A percentile compares a stretch with the other conserved stretches of the same genome.
Evolutionary conservation across 1,140 invertebrate genomes (phyloP).

Genomic region (Cepaea nemoralis): DNA sequence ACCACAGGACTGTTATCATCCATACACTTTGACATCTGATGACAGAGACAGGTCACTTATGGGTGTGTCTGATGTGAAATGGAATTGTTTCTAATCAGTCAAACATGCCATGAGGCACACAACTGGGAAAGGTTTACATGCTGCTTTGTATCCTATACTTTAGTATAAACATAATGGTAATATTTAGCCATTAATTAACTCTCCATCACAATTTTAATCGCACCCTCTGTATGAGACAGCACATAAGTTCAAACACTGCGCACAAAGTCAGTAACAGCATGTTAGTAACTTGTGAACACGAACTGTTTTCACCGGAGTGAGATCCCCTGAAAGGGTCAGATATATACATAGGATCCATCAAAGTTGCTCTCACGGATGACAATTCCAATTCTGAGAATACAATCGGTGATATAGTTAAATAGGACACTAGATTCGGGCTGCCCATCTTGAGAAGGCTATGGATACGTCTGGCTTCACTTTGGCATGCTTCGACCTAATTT

Average conservation of each 20-base stretch:
- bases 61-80: too few relatives aligned
- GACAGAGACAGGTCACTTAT: too few relatives aligned
- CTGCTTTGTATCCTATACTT: too few relatives aligned
- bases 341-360: neutral
- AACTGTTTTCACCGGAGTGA: neutral
- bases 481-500: conserved; percentile 83
- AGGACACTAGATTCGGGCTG: conserved; percentile 61
- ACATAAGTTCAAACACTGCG: neutral
- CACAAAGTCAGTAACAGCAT: neutral
- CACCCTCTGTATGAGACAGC: neutral
- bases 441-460: conserved; percentile 79
- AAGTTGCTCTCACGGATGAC: neutral
- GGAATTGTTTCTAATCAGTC: too few relatives aligned
- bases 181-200: too few relatives aligned
- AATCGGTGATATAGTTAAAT: conserved; percentile 63
- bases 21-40: too few relatives aligned
- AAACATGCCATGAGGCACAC: too few relatives aligned
- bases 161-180: too few relatives aligned
- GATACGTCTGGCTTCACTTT: conserved; percentile 86
- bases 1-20: too few relatives aligned
- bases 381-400: conserved; percentile 47
- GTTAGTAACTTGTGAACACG: neutral
- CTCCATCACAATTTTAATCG: neutral
- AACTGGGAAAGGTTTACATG: too few relatives aligned
- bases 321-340: neutral